These are phyloP conservation scores for Steinernema khuongi DNA, from an alignment of 1,140 invertebrate species.

Conservation along the genomic window DNA sequence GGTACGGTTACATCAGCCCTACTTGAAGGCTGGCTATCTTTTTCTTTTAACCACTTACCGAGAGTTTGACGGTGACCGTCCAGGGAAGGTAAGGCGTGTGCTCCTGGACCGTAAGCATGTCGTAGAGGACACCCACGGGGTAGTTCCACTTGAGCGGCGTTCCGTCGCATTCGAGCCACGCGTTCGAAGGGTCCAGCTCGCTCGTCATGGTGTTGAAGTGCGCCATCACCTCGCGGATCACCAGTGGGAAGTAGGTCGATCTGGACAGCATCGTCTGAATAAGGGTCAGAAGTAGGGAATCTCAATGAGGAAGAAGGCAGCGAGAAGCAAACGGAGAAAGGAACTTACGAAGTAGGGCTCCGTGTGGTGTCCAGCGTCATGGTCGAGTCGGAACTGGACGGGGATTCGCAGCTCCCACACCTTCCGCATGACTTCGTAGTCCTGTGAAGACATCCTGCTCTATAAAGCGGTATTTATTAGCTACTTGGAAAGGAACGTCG, in stretches of 20 bases:
- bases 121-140: slow-evolving; percentile 88
- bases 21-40: not conserved
- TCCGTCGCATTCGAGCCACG: slow-evolving; percentile 91
- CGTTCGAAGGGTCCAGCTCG: slow-evolving; percentile 76
- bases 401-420: slow-evolving; percentile 50
- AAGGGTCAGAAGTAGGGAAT: slow-evolving; percentile 16
- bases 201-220: slow-evolving; percentile 72
- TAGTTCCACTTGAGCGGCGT: slow-evolving; percentile 88
- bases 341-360: slow-evolving; percentile 43
- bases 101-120: slow-evolving; percentile 66
- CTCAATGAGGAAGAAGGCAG: slow-evolving; percentile 13
- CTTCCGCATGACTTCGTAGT: slow-evolving; percentile 52
- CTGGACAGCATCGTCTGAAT: slow-evolving; percentile 80
- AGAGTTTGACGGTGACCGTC: slow-evolving; percentile 89
- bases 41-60: slow-evolving; percentile 68
- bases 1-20: slow-evolving; percentile 60
- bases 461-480: too few species aligned
- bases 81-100: slow-evolving; percentile 77
- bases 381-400: slow-evolving; percentile 50
- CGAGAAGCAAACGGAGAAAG: not conserved
- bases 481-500: not conserved
- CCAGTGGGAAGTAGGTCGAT: slow-evolving; percentile 87
- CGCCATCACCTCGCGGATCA: slow-evolving; percentile 78
- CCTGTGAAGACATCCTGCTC: slow-evolving; percentile 19
- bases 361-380: not conserved